phyloP scores from a whole-genome alignment of 2,888 invertebrate species.

The Ditylenchus weischeri region DNA sequence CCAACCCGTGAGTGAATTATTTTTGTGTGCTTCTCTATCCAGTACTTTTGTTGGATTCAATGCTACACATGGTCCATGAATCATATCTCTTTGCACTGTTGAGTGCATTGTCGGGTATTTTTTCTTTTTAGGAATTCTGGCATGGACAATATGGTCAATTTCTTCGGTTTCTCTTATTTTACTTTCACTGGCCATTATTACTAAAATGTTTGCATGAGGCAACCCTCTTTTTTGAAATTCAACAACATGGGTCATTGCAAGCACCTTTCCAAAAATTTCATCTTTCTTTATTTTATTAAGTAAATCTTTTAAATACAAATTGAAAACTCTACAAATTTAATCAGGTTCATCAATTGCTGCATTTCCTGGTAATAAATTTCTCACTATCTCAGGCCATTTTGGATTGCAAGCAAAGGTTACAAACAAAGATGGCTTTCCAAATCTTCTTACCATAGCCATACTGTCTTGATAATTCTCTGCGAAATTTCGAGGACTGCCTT shows the following conservation, averaged over 20 bases:
- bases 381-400: not conserved
- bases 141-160: not conserved
- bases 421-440: slow-evolving; percentile 9
- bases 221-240: no score
- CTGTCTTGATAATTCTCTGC: slow-evolving; percentile 39
- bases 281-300: not conserved
- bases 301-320: not conserved
- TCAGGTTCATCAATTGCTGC: not conserved
- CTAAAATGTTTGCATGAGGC: not conserved
- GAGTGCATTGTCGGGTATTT: not conserved
- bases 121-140: no score
- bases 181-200: not conserved
- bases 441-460: slow-evolving; percentile 38
- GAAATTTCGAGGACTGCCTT: slow-evolving; percentile 23
- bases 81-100: not conserved
- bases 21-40: slow-evolving; percentile 28
- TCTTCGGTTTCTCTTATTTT: not conserved
- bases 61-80: not conserved
- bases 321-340: not conserved
- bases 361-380: not conserved
- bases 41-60: slow-evolving; percentile 2
- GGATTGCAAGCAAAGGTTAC: slow-evolving; percentile 3
- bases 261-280: no score
- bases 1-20: no score
- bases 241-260: no score